These are phyloP conservation scores for Hippopotamus amphibius DNA, from an alignment of 2,113 vertebrate genomes.

Conservation along the genomic window DNA sequence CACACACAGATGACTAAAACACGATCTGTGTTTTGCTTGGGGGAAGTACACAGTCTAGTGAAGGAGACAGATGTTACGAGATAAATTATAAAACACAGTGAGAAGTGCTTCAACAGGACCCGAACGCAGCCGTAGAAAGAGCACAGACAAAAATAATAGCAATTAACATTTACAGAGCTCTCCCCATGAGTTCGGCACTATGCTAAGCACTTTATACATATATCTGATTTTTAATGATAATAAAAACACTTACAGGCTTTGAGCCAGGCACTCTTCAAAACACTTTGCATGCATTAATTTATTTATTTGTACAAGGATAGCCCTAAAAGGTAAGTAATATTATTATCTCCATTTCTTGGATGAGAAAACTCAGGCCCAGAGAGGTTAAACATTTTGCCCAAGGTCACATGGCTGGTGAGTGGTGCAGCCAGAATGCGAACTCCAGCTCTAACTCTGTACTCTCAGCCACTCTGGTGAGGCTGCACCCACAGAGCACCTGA, in stretches of 20 bases:
- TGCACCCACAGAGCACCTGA: background rate
- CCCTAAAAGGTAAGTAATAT: background rate
- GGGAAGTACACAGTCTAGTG: background rate
- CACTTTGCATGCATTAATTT: background rate
- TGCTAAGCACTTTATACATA: background rate
- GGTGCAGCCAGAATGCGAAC: background rate
- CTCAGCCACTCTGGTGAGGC: background rate
- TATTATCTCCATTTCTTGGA: background rate
- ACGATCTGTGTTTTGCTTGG: background rate
- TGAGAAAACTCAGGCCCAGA: background rate
- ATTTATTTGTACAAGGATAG: background rate
- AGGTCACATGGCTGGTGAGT: background rate
- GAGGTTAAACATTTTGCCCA: background rate
- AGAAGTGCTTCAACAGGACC: background rate
- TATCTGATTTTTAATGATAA: background rate
- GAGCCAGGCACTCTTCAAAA: slow-evolving; percentile 2
- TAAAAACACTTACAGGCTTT: background rate
- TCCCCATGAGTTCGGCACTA: background rate
- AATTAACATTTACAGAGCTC: background rate
- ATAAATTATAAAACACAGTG: background rate
- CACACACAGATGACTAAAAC: background rate
- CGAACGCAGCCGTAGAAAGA: background rate
- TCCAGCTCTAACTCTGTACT: background rate
- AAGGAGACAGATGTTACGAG: background rate
- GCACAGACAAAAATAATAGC: background rate